Percentiles rank a stretch among this genome's conserved stretches.
Evolutionary conservation across 2,888 invertebrate genomes (phyloP).

Genomic region (Chrysopilus asiliformis): DNA sequence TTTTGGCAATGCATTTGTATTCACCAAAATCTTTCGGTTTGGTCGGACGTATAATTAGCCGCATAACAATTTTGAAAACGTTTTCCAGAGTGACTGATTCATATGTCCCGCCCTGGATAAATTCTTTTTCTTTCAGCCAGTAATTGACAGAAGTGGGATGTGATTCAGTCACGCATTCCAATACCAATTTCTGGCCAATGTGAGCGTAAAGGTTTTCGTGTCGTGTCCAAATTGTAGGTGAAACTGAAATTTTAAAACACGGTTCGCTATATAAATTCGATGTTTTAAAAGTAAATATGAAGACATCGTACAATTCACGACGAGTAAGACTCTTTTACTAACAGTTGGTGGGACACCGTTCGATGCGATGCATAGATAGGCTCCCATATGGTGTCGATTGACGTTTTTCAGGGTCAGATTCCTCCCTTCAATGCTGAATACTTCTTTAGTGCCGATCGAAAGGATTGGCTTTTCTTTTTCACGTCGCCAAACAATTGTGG

Average conservation of each 20-base stretch:
- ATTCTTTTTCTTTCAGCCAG: constrained; percentile 33
- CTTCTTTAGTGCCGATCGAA: constrained; percentile 19
- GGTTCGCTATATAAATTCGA: background rate
- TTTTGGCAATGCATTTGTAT: constrained; percentile 70
- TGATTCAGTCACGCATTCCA: constrained; percentile 33
- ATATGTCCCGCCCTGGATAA: constrained; percentile 31
- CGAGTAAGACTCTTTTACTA: constrained; percentile 30
- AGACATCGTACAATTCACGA: constrained; percentile 30
- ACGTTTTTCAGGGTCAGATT: constrained; percentile 29
- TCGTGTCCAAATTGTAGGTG: constrained; percentile 30
- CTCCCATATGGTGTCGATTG: constrained; percentile 30
- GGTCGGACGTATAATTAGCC: constrained; percentile 52
- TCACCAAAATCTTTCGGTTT: constrained; percentile 56
- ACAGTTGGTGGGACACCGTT: constrained; percentile 36
- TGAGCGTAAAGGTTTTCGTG: constrained; percentile 30
- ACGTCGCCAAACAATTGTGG: constrained; percentile 75
- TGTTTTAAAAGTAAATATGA: background rate
- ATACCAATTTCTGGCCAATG: constrained; percentile 28
- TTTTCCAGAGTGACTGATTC: constrained; percentile 49
- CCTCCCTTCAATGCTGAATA: constrained; percentile 29
- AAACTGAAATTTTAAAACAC: constrained; percentile 20
- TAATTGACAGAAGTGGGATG: constrained; percentile 33
- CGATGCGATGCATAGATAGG: constrained; percentile 33
- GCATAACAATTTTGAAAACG: constrained; percentile 62
- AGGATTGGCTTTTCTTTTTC: constrained; percentile 56